Evolutionary conservation across 2,113 vertebrate genomes (phyloP), one percentile per base, ranked within the genome.

Genomic region (Thunnus thynnus): DNA sequence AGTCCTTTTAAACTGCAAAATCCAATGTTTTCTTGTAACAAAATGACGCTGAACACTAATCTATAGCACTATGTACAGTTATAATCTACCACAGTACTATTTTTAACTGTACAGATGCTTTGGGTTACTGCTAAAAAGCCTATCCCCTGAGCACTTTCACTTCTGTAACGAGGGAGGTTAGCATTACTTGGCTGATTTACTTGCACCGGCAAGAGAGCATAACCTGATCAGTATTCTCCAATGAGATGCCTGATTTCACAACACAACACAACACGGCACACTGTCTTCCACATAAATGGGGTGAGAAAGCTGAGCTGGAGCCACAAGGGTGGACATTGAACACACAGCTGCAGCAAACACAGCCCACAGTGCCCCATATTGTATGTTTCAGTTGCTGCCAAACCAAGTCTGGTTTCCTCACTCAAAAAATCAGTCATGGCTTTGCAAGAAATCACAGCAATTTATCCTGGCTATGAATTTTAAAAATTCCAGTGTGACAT

Each of bases 181-280:
- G 71, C 61, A 14, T 54, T 13, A 25, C 73, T 68, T 17, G 27
- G n/a, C 32, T 74, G 68, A 63, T 22, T 79, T 66, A 70, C 63
- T 80, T 52, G n/a, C 64, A 52, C 63, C 20, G 27, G 66, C 77
- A 51, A 25, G 25, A 70, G 67, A 66, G 64, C 20, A 55, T 36
- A 55, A 63, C 60, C 62, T 80, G 75, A 88, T 80, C 76, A 54
- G 54, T 74, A 68, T 78, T 84, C 76, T 83, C 70, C 51, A 20
- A 46, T 75, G 50, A 88, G 54, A 63, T 2, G 61, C 47, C 52
- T 41, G 27, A 56, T 27, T 32, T 8, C 67, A 27, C 25, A 51
- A 46, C n/a, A 57, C 69, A 51, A 36, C 56, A 41, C 64, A 54
- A 36, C 51, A 41, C 64, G 48, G 60, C 50, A 57, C 22, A 60